Conservation (phyloP, 2,888 invertebrate species). For the Ypsolopha sequella region DNA sequence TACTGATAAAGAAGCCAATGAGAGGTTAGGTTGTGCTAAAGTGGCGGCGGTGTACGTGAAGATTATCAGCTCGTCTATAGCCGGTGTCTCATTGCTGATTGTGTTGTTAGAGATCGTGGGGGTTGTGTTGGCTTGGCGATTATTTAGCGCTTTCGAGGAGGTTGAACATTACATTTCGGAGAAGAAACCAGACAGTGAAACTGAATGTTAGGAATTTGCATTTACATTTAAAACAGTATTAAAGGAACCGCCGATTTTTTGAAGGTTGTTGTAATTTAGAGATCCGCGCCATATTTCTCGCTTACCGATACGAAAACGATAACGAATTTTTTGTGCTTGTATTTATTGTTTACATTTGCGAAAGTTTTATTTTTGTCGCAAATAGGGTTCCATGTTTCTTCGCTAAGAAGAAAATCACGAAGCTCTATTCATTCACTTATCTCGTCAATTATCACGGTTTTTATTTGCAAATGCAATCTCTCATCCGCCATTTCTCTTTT, state of each 20-base stretch:
- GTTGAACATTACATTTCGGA: conserved; percentile 62
- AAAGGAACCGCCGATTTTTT: neutral
- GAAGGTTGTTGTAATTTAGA: neutral
- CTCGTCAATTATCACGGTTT: neutral
- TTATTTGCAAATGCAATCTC: neutral
- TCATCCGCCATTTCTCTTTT: neutral
- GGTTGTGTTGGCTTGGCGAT: conserved; percentile 48
- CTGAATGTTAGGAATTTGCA: conserved; percentile 38
- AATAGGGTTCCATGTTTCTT: conserved; percentile 46
- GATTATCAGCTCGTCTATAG: conserved; percentile 58
- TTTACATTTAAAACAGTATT: neutral
- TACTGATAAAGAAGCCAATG: conserved; percentile 62
- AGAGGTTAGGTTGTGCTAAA: conserved; percentile 59
- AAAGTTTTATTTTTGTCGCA: conserved; percentile 1
- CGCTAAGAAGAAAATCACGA: conserved; percentile 32
- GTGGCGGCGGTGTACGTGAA: conserved; percentile 62
- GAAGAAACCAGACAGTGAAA: conserved; percentile 52
- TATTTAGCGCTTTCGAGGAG: conserved; percentile 50
- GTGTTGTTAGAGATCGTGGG: conserved; percentile 49
- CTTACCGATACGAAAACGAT: neutral
- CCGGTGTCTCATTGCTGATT: conserved; percentile 50
- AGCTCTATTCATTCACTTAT: conserved; percentile 21
- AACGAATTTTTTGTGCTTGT: conserved; percentile 18
- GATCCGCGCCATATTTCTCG: neutral
- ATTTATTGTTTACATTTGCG: conserved; percentile 6